Percentiles rank a stretch among this genome's conserved stretches.
Conservation (phyloP, 2,888 invertebrate genomes). For the Hirtodrosophila cameraria region DNA sequence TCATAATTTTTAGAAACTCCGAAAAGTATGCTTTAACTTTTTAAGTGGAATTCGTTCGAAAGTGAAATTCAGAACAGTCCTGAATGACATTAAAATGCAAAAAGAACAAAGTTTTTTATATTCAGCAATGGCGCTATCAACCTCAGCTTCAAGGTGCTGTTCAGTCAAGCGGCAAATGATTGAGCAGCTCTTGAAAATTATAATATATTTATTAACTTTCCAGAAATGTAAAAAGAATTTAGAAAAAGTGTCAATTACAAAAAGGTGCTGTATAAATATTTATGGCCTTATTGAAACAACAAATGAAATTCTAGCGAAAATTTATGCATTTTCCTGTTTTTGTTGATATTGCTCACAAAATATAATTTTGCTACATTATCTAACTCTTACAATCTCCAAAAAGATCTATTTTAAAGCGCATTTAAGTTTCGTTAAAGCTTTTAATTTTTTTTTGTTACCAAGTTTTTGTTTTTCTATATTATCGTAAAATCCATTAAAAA, state of each 20-base stretch:
- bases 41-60: no score
- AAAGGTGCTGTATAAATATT: not conserved
- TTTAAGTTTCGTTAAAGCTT: constrained; percentile 34
- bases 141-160: not conserved
- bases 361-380: no score
- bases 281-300: constrained; percentile 2
- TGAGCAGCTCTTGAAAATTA: constrained; percentile 11
- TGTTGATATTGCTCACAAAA: not conserved
- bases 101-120: constrained; percentile 11
- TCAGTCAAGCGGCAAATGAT: constrained; percentile 12
- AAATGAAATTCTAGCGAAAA: constrained; percentile 8
- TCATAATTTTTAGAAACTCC: no score
- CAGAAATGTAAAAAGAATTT: constrained; percentile 6
- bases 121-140: not conserved
- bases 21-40: no score
- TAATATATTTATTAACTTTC: constrained; percentile 28
- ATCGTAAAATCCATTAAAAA: constrained; percentile 70
- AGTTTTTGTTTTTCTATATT: constrained; percentile 36
- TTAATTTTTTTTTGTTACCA: constrained; percentile 9
- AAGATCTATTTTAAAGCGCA: constrained; percentile 28
- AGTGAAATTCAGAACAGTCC: no score
- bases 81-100: constrained; percentile 38
- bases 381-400: not conserved
- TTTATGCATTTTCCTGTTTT: constrained; percentile 7
- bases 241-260: not conserved